phyloP scores from a whole-genome alignment of 2,113 vertebrate species.

The Atlantisia rogersi region DNA sequence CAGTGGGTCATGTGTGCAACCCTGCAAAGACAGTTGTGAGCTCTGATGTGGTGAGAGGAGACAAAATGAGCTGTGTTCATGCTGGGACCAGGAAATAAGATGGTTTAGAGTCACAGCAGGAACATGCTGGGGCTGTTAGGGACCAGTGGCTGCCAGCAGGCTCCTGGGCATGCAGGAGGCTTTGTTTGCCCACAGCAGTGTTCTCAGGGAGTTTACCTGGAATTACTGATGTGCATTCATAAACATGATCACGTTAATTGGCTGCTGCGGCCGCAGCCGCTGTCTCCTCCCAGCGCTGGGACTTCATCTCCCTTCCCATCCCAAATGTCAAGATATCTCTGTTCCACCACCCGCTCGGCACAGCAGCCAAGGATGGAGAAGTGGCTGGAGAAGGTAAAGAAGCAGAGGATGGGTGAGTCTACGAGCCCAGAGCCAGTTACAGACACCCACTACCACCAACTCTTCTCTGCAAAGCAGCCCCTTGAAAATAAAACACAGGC shows the following conservation, averaged over 20 bases:
- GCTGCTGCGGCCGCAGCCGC: not conserved
- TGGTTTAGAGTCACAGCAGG: conserved; percentile 65
- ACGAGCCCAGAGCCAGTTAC: not conserved
- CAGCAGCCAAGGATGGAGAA: accelerated
- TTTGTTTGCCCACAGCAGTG: conserved; percentile 10
- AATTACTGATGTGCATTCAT: conserved; percentile 71
- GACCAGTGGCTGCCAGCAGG: not conserved
- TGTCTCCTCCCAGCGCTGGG: conserved; percentile 1
- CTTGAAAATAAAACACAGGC: not conserved
- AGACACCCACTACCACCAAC: not conserved
- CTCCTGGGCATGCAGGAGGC: not conserved
- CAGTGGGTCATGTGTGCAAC: not conserved
- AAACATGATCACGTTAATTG: conserved; percentile 70
- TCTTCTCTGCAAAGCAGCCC: accelerated
- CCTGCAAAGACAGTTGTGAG: accelerated
- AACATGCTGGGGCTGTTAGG: not conserved
- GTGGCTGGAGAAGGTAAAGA: not conserved
- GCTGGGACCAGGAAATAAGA: conserved; percentile 29
- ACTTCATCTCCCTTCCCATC: conserved; percentile 41
- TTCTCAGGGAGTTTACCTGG: conserved; percentile 57
- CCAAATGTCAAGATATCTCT: conserved; percentile 21
- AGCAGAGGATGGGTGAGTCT: not conserved
- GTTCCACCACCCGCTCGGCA: not conserved
- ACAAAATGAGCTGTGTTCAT: not conserved
- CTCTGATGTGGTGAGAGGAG: not conserved